These are phyloP conservation scores for Eumaeus atala DNA, from an alignment of 1,140 invertebrate genomes.

Conservation along the genomic window DNA sequence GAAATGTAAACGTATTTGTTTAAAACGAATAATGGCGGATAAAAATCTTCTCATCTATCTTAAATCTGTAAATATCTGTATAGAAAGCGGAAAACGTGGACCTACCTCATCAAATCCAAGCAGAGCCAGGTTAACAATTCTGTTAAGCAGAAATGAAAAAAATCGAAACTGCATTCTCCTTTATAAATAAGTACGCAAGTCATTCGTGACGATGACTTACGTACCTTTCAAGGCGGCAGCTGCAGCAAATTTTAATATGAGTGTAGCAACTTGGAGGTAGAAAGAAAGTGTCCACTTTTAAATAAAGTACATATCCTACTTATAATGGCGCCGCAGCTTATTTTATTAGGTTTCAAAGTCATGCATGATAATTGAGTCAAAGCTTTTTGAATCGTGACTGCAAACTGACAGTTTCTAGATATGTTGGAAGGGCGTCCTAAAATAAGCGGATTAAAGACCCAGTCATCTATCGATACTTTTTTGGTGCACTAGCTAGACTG, in stretches of 20 bases:
- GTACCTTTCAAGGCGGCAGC: conserved; percentile 24
- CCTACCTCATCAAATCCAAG: conserved; percentile 1
- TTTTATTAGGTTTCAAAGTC: conserved; percentile 3
- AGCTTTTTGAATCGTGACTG: no score
- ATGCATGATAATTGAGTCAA: no score
- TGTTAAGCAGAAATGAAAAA: conserved; percentile 1
- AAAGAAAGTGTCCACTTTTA: conserved; percentile 21
- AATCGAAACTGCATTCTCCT: neutral
- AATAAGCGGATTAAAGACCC: no score
- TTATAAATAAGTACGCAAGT: conserved; percentile 16
- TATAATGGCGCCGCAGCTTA: conserved; percentile 16
- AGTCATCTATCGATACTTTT: no score
- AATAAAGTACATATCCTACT: conserved; percentile 15
- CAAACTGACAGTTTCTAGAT: no score
- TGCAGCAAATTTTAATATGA: conserved; percentile 21
- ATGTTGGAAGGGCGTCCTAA: no score
- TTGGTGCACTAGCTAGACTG: no score
- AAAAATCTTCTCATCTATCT: no score
- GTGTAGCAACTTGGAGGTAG: conserved; percentile 22
- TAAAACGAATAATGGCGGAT: no score
- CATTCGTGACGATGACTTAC: conserved; percentile 16
- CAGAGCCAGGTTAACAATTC: neutral
- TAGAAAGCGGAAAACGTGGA: conserved; percentile 10
- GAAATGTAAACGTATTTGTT: no score
- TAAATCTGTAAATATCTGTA: conserved; percentile 5